phyloP scores from a whole-genome alignment of 2,797 vertebrate species.

The Limosa lapponica region DNA sequence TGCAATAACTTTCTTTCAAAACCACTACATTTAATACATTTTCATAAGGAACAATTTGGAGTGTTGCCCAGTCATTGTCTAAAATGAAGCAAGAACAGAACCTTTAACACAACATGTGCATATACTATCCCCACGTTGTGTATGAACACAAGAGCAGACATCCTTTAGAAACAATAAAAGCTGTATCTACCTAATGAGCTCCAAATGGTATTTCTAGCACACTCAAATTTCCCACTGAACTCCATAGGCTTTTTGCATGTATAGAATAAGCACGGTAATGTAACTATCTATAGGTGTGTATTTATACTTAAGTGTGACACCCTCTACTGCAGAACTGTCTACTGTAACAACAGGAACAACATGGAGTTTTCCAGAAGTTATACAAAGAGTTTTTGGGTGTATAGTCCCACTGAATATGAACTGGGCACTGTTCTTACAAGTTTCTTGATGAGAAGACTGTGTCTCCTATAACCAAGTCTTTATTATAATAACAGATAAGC shows the following conservation, averaged over 20 bases:
- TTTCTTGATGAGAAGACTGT: not conserved
- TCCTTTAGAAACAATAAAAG: slow-evolving; percentile 10
- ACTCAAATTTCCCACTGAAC: not conserved
- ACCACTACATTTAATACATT: slow-evolving; percentile 42
- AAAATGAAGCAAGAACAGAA: not conserved
- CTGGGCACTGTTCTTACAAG: not conserved
- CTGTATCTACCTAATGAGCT: slow-evolving; percentile 2
- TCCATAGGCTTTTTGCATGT: not conserved
- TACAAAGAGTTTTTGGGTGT: not conserved
- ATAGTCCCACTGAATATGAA: not conserved
- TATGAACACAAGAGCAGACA: not conserved
- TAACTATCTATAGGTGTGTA: not conserved
- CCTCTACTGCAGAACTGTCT: not conserved
- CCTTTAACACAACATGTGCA: not conserved
- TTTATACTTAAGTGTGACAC: not conserved
- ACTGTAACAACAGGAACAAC: not conserved
- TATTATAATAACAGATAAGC: slow-evolving; percentile 31
- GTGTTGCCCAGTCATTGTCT: slow-evolving; percentile 37
- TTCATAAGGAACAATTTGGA: slow-evolving; percentile 40
- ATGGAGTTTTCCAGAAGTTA: not conserved
- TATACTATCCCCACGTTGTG: not conserved
- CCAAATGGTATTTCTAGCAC: slow-evolving; percentile 8
- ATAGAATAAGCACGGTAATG: not conserved
- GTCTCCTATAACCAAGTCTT: not conserved
- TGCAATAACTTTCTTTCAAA: slow-evolving; percentile 39